Conservation (phyloP, 2,797 vertebrate species). For the Typhlichthys eigenmanni region DNA sequence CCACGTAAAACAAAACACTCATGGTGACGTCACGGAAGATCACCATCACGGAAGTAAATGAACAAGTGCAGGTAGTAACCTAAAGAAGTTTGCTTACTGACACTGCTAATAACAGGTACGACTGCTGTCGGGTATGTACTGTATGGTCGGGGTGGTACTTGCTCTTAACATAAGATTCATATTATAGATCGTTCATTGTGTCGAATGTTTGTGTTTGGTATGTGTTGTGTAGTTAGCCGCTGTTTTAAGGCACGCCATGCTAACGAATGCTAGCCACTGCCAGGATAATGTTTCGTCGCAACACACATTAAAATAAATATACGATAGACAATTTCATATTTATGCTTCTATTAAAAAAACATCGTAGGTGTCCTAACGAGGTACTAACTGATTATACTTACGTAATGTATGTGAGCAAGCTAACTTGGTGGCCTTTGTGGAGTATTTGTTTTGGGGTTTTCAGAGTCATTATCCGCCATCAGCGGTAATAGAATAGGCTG, state of each 20-base stretch:
- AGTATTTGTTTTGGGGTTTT: slow-evolving; percentile 11
- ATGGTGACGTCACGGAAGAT: slow-evolving; percentile 49
- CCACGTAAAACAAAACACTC: background rate
- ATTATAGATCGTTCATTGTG: too few relatives aligned
- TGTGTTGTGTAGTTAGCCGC: too few relatives aligned
- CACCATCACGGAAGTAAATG: slow-evolving; percentile 62
- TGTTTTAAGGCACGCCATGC: background rate
- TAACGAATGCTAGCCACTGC: slow-evolving; percentile 28
- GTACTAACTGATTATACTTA: background rate
- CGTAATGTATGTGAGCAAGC: background rate
- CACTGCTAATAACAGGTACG: slow-evolving; percentile 29
- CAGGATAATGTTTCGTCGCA: background rate
- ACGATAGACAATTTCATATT: too few relatives aligned
- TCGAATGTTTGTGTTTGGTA: too few relatives aligned
- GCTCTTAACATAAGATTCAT: rapidly evolving
- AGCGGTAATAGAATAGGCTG: background rate
- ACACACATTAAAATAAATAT: too few relatives aligned
- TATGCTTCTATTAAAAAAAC: too few relatives aligned
- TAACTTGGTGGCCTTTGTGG: background rate
- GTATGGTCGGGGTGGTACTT: rapidly evolving
- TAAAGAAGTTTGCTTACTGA: slow-evolving; percentile 43
- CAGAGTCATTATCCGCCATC: slow-evolving; percentile 21
- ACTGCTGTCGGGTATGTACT: rapidly evolving
- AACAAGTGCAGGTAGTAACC: slow-evolving; percentile 38
- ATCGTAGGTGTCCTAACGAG: slow-evolving; percentile 6